Evolutionary conservation across 1,140 invertebrate genomes (phyloP), one percentile per base, ranked within the genome.

Genomic region (Trichonephila inaurata): DNA sequence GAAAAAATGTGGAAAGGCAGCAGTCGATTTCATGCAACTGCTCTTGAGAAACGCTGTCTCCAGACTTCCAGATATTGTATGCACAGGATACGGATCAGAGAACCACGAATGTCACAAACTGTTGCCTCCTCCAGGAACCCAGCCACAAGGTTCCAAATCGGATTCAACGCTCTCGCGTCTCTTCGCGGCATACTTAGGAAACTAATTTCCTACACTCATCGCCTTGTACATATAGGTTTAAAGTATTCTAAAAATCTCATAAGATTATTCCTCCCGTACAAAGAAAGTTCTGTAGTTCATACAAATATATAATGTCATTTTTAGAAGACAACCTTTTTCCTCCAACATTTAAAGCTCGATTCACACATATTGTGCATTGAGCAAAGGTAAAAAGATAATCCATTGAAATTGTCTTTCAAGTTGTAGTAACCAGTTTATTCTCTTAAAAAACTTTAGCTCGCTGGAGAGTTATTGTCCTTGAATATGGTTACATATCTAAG

Each of bases 1-100:
- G 90, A 94, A 94, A n/a, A 95, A 95, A 85, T 95, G 95, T 85
- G 95, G 95, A 18, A 95, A 95, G 89, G 95, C 95, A 58, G 95
- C 95, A 0, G 94, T 95, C 16, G 94, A 94, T 21, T 95, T 94
- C 91, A 94, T 94, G 94, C 94, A 95, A 16, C 33, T 95, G n/a
- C 40, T 95, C 21, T 51, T 95, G 33, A 92, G 93, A 92, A 95
- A 95, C 87, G 95, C 95, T n/a, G 91, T 94, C 0, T 95, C 95
- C 3, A 86, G 95, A 24, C 66, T 95, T 5, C 95, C 95, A 7
- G 95, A 95, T 21, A 95, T 95, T 12, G 83, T 95, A 1, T 95
- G 95, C 40, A 94, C 94, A 28, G 94, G 94, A 4, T 95, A 95
- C 85, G 94, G 94, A 58, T 89, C 94, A 4, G 88, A 94, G 66